Evolutionary conservation across 2,888 invertebrate genomes (phyloP), one percentile per base, ranked within the genome.

Genomic region (Celastrina argiolus): DNA sequence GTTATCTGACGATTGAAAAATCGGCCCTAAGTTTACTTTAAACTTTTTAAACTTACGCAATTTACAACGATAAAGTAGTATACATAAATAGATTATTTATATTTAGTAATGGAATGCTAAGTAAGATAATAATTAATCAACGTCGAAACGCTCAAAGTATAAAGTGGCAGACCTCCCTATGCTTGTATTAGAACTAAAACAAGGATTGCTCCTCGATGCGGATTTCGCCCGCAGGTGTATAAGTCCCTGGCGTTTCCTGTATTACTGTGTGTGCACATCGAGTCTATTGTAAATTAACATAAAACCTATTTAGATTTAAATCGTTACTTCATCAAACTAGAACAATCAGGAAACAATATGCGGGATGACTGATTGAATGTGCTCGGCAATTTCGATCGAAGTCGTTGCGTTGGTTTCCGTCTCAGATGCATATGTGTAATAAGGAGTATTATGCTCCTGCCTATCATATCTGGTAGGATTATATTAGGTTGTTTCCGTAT

Each of bases 241-340:
- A 82, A 81, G 74, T 81, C 80, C 81, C 78, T 75, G 84, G 85
- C 85, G 78, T 88, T 89, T 90, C 89, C 89, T 89, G 87, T 85
- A 88, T 87, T 83, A 82, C 81, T 79, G 82, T 82, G 78, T 83
- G 81, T 79, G 76, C 77, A 76, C 79, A 79, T 78, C 81, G 76
- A 81, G 81, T 79, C 81, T 80, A 82, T 82, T 81, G 80, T 79
- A 79, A 83, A 87, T 87, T 84, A 87, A 83, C 85, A 84, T 87
- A 80, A 82, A 84, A 79, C 81, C 80, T 82, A 82, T 83, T 83
- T 79, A 79, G 80, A 83, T 84, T 79, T 77, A 76, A 81, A 82
- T 83, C 78, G 74, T 76, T 77, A 69, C 74, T 75, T 72, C 73
- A 73, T 75, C 74, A 72, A 70, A 71, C 70, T 66, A 71, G 69